Percentiles rank a stretch among this genome's conserved stretches.
Conservation (phyloP, 2,888 invertebrate genomes). For the Acrocyrtus sp. region DNA sequence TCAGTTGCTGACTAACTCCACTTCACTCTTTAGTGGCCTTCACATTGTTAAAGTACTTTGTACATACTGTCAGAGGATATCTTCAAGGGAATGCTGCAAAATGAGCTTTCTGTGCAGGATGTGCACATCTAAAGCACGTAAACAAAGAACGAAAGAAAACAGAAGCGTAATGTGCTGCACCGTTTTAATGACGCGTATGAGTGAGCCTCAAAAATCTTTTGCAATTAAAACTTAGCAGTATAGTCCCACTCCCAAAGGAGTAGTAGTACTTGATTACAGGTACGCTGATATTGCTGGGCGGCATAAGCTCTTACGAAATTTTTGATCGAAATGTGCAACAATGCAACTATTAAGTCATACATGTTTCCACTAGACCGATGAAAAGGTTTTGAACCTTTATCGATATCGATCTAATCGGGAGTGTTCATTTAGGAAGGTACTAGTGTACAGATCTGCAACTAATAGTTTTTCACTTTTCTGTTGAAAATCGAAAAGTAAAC, state of each 20-base stretch:
- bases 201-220: background rate
- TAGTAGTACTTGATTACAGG: too few species aligned
- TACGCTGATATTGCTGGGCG: too few species aligned
- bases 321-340: too few species aligned
- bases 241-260: background rate
- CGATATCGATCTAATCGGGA: background rate
- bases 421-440: too few species aligned
- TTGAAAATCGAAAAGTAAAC: too few species aligned
- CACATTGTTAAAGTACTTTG: background rate
- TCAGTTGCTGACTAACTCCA: background rate
- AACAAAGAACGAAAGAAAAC: background rate
- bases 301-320: too few species aligned
- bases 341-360: background rate
- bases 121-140: background rate
- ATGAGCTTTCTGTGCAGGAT: slow-evolving; percentile 6
- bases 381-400: background rate
- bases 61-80: background rate
- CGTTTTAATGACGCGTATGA: background rate
- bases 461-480: too few species aligned
- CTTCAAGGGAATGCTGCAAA: background rate
- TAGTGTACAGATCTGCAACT: too few species aligned
- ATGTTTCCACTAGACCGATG: background rate
- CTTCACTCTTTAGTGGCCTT: background rate
- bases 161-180: background rate
- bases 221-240: background rate